Conservation (phyloP, 2,113 vertebrate genomes). For the Thinocorus orbignyianus region DNA sequence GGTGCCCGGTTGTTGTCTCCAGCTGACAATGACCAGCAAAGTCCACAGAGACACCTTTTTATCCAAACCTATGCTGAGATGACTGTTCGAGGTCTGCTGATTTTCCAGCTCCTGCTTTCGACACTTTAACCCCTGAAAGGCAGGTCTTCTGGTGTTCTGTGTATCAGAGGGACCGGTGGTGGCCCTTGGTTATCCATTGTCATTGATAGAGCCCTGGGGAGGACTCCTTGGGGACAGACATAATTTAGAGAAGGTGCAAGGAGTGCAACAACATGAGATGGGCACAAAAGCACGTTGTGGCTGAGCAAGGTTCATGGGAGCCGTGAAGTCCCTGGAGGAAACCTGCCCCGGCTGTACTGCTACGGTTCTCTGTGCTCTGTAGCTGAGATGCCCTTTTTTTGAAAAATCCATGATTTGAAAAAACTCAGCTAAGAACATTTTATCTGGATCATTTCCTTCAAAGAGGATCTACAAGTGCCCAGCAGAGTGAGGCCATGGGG, state of each 20-base stretch:
- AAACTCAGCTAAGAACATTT: neutral
- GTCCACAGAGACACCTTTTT: neutral
- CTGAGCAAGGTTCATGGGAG: neutral
- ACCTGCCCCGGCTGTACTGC: neutral
- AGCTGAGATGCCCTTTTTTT: neutral
- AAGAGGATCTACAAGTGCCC: neutral
- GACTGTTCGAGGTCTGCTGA: neutral
- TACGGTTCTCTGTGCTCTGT: neutral
- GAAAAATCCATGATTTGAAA: neutral
- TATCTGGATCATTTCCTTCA: neutral
- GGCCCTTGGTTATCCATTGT: neutral
- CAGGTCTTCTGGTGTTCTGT: neutral
- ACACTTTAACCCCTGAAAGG: neutral
- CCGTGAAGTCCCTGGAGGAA: neutral
- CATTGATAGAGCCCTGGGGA: neutral
- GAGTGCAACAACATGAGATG: neutral
- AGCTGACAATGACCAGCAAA: slow-evolving; percentile 30
- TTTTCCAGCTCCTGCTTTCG: neutral
- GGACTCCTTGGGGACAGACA: neutral
- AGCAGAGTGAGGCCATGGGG: neutral
- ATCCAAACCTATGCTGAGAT: neutral
- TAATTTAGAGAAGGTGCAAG: neutral
- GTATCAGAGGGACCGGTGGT: neutral
- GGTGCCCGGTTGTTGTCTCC: neutral
- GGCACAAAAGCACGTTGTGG: neutral